Base-by-base conservation (phyloP, 2,888 invertebrate species). In the Polydrusus cervinus region DNA sequence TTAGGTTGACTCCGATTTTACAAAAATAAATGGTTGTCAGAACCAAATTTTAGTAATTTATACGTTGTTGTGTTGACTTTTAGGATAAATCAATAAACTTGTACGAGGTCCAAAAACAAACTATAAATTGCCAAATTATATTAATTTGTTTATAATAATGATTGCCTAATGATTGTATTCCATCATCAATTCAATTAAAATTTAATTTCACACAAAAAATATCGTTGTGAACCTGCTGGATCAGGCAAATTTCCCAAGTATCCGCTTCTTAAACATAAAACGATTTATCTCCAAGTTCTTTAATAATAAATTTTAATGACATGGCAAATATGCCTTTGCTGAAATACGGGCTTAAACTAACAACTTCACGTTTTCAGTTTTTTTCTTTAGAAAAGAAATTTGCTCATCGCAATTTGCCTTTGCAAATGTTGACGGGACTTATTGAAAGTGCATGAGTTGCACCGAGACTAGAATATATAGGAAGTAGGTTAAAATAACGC, bases 241-340 rank as follows among this genome's bases (percentile, higher is more conserved):
- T 43, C 43, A 43, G 43, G n/a, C n/a, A 43, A 43, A 43, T 13
- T 43, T 43, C n/a, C 13, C 57, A 60, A 40, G 57, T 14, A 60
- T 60, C 16, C 38, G 18, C 57, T 38, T 34, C 57, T 38, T 60
- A 60, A 60, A 38, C 16, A 38, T 38, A 60, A 38, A 38, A 60
- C 38, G 38, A 38, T 60, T 60, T 60, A 60, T 60, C 38, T 38
- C 18, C 61, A 13, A 61, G 61, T 69, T 69, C 40, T 45, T 49
- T 45, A 49, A 38, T 70, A 70, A 70, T 70, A 61, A 70, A 70
- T 70, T 70, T 60, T 70, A 70, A 70, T 70, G 70, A 70, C 61
- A 61, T 70, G 38, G 61, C 70, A 70, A 70, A 70, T 61, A 70
- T 70, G 40, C 70, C 51, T 60, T 34, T 11, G 18, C 53, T 38